A percentile compares a stretch with the other conserved stretches of the same genome.
Conservation (phyloP, 2,113 vertebrate genomes). For the Tragelaphus imberbis region DNA sequence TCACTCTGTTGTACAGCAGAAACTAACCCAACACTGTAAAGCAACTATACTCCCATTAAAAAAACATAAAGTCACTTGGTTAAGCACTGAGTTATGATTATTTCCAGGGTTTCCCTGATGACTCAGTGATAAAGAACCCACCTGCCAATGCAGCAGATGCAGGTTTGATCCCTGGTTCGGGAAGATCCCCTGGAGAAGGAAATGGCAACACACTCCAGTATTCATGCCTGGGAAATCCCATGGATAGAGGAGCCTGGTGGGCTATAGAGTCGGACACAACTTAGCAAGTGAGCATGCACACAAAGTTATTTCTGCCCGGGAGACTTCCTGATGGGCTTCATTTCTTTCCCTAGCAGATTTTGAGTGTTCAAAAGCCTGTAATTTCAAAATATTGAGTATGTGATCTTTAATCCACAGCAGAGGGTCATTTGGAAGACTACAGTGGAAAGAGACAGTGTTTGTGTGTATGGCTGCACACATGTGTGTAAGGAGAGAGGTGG, state of each 20-base stretch:
- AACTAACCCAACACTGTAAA: not conserved
- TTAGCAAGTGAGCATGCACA: not conserved
- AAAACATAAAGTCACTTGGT: rapidly evolving
- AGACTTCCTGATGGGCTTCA: not conserved
- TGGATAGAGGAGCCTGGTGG: not conserved
- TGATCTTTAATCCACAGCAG: not conserved
- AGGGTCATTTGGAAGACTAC: not conserved
- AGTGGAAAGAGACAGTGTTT: not conserved
- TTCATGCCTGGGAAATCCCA: not conserved
- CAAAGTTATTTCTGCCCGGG: not conserved
- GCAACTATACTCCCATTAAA: not conserved
- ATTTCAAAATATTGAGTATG: not conserved
- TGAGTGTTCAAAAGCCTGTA: not conserved
- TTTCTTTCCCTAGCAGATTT: not conserved
- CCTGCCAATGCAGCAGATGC: not conserved
- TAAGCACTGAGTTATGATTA: not conserved
- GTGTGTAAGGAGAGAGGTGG: no score
- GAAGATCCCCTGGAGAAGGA: not conserved
- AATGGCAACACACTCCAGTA: not conserved
- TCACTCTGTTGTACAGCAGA: not conserved
- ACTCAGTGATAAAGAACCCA: not conserved
- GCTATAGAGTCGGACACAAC: not conserved
- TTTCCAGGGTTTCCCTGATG: not conserved
- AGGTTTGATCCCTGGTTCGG: not conserved
- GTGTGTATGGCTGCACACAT: not conserved